Evolutionary conservation across 2,797 vertebrate species (phyloP).

Genomic region (Crocidura indochinensis): DNA sequence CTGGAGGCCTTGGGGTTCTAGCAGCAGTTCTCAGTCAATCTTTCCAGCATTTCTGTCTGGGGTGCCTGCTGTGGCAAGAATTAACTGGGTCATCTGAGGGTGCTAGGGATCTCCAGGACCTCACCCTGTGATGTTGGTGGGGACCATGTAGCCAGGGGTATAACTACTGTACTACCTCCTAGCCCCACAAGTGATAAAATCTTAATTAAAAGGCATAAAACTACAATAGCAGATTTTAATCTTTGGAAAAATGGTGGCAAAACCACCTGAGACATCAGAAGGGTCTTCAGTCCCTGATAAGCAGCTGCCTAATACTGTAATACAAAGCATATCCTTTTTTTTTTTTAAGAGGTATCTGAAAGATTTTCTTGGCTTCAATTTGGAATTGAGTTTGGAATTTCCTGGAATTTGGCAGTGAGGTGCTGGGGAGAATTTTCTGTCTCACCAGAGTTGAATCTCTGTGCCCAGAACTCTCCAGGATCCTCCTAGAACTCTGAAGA

Average conservation of each 20-base stretch:
- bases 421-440: neutral
- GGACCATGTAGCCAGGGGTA: no score
- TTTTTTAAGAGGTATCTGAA: neutral
- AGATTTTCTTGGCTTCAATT: conserved; percentile 38
- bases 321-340: neutral
- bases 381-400: neutral
- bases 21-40: no score
- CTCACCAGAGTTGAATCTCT: neutral
- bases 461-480: neutral
- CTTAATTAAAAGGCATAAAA: conserved; percentile 52
- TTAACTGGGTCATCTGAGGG: no score
- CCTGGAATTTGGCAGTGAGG: neutral
- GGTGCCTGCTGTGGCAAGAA: no score
- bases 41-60: no score
- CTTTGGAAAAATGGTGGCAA: conserved; percentile 11
- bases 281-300: neutral
- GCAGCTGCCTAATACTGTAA: neutral
- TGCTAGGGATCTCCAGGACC: no score
- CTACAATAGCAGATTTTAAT: conserved; percentile 39
- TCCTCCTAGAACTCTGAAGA: neutral
- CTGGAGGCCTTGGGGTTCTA: no score
- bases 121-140: no score
- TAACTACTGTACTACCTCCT: no score
- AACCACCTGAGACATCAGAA: neutral
- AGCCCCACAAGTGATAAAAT: conserved; percentile 30